Base-by-base conservation (phyloP, 1,140 invertebrate genomes). In the Anadara kagoshimensis region DNA sequence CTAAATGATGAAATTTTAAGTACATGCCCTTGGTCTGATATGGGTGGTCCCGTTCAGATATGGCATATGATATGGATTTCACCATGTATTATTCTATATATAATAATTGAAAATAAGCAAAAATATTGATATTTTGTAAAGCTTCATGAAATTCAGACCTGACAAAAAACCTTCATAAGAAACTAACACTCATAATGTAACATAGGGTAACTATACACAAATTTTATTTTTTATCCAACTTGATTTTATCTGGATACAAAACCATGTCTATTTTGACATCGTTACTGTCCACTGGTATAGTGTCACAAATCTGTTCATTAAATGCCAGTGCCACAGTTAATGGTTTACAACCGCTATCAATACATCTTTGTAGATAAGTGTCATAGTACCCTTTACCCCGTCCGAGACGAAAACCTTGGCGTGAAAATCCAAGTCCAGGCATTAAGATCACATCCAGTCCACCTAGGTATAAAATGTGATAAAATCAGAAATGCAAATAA, bases 371-470 rank as follows among this genome's bases (percentile, higher is more conserved):
- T 18, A 94, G 90, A 89, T 93, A 98, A 79, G 90, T 93, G 88
- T 98, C 97, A 85, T 98, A 98, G 86, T 97, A 92, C 26, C 91
- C 91, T 76, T 94, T 96, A 11, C 97, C 97, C 85, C 96, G 93
- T 0, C 96, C 97, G 20, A 97, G 87, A 58, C 97, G 91, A 69
- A 92, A 91, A 0, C 95, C 95, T n/a, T 90, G 82, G 29, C 80
- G 87, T 0, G 95, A 94, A 85, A 98, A 99, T 8, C 94, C 96
- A 1, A 97, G 91, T 0, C 97, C 97, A 44, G 97, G 97, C 24
- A 96, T 90, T 63, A 98, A 91, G 22, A 98, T 93, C 36, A 98
- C 89, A 89, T 98, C 96, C 29, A 98, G 89, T 47, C 95, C 95
- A 93, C 95, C 94, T 87, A 80, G 79, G 79, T 57, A 47, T 61